Evolutionary conservation across 1,140 invertebrate genomes (phyloP).

Genomic region (Arion vulgaris): DNA sequence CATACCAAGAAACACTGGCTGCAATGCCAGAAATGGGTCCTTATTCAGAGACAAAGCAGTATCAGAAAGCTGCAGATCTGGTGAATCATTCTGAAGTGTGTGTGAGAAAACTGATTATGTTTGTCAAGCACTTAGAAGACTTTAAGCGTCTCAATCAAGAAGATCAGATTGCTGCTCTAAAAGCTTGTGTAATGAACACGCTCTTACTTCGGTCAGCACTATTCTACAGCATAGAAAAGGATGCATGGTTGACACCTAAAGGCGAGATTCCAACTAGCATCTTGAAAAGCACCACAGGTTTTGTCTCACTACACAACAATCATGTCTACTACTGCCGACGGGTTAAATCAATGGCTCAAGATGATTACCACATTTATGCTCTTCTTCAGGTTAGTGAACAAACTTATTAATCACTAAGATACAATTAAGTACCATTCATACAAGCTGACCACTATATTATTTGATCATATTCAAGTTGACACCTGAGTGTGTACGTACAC

Average conservation of each 20-base stretch:
- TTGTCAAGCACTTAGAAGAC: conserved; percentile 64
- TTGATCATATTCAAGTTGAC: too few relatives aligned
- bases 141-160: conserved; percentile 58
- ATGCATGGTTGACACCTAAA: conserved; percentile 62
- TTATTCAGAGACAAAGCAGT: conserved; percentile 45
- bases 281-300: conserved; percentile 66
- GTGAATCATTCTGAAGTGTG: conserved; percentile 65
- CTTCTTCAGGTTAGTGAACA: conserved; percentile 73
- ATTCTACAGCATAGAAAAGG: conserved; percentile 62
- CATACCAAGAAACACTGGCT: conserved; percentile 44
- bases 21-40: conserved; percentile 37
- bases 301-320: conserved; percentile 64
- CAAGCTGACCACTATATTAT: neutral
- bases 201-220: conserved; percentile 60
- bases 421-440: neutral
- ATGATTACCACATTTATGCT: conserved; percentile 80
- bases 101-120: conserved; percentile 62
- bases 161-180: conserved; percentile 62
- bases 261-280: conserved; percentile 67
- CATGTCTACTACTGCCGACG: conserved; percentile 66
- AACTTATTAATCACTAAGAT: too few relatives aligned
- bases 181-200: conserved; percentile 60
- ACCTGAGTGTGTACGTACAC: too few relatives aligned
- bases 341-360: conserved; percentile 63
- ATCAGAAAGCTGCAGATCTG: conserved; percentile 57